Conservation (phyloP, 2,888 invertebrate species). For the Invenusta paracnida region DNA sequence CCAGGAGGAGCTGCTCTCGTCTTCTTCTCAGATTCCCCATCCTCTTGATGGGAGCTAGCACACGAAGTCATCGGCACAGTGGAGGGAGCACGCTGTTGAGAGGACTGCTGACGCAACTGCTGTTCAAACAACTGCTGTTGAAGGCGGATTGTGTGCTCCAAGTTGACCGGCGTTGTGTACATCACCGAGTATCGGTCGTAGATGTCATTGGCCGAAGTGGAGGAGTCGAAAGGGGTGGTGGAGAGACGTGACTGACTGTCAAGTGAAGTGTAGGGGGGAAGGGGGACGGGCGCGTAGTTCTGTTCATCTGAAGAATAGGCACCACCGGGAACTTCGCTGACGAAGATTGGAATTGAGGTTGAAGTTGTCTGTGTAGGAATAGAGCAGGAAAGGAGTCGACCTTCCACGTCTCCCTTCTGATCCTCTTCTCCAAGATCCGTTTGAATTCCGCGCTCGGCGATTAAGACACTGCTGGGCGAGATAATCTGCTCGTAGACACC, state of each 20-base stretch:
- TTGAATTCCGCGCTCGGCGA: background rate
- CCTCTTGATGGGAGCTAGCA: background rate
- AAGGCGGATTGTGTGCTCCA: constrained; percentile 69
- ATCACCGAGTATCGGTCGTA: constrained; percentile 64
- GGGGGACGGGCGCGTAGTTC: constrained; percentile 45
- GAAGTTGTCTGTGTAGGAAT: background rate
- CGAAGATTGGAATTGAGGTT: too few species aligned
- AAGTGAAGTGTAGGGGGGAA: constrained; percentile 36
- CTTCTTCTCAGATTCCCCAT: background rate
- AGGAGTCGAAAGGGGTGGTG: background rate
- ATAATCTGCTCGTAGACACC: constrained; percentile 10
- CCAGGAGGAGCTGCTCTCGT: background rate
- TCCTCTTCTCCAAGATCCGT: background rate
- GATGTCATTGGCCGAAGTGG: constrained; percentile 49
- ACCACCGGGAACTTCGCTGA: too few species aligned
- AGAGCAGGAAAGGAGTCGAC: too few species aligned
- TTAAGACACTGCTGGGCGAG: background rate
- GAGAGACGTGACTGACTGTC: background rate
- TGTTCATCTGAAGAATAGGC: constrained; percentile 37
- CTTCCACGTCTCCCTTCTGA: too few species aligned
- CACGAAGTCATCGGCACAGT: background rate
- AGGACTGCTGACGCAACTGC: constrained; percentile 38
- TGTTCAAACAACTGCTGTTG: constrained; percentile 67
- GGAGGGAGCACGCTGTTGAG: too few species aligned
- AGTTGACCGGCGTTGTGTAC: constrained; percentile 70